These are phyloP conservation scores for Vanessa atalanta DNA, from an alignment of 1,140 invertebrate genomes.

Conservation along the genomic window DNA sequence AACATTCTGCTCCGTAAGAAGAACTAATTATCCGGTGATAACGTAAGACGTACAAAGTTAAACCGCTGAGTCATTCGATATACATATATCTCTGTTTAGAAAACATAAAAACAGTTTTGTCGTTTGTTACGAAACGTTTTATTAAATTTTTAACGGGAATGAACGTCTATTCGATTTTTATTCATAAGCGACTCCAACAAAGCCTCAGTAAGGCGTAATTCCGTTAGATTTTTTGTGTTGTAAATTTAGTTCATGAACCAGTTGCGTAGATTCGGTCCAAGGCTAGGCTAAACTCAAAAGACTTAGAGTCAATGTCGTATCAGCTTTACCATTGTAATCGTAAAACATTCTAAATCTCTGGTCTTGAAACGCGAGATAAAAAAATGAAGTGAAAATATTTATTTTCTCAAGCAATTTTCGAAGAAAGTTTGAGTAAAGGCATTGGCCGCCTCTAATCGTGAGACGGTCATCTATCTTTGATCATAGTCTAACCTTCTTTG, in stretches of 20 bases:
- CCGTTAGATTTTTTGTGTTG: constrained; percentile 26
- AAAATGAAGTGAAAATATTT: constrained; percentile 13
- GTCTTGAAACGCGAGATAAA: constrained; percentile 31
- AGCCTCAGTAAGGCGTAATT: constrained; percentile 8
- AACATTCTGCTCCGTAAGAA: not conserved
- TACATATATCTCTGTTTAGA: constrained; percentile 6
- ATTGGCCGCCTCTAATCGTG: constrained; percentile 41
- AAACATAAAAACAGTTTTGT: constrained; percentile 16
- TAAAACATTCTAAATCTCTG: constrained; percentile 46
- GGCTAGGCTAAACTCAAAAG: constrained; percentile 45
- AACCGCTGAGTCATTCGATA: constrained; percentile 40
- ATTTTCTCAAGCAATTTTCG: constrained; percentile 49
- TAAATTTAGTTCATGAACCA: constrained; percentile 40
- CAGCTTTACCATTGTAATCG: constrained; percentile 45
- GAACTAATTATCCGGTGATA: constrained; percentile 55
- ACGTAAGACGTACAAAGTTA: constrained; percentile 48
- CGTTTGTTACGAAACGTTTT: constrained; percentile 19
- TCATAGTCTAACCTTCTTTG: constrained; percentile 4
- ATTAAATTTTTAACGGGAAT: constrained; percentile 25
- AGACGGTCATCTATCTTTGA: constrained; percentile 43
- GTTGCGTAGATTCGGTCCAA: constrained; percentile 49
- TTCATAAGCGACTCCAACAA: constrained; percentile 21
- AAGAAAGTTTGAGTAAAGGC: constrained; percentile 50
- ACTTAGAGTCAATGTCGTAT: constrained; percentile 50
- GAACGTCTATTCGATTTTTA: constrained; percentile 22